Base-by-base conservation (phyloP, 1,140 invertebrate genomes). In the Pachyrhynchus sulphureomaculatus region DNA sequence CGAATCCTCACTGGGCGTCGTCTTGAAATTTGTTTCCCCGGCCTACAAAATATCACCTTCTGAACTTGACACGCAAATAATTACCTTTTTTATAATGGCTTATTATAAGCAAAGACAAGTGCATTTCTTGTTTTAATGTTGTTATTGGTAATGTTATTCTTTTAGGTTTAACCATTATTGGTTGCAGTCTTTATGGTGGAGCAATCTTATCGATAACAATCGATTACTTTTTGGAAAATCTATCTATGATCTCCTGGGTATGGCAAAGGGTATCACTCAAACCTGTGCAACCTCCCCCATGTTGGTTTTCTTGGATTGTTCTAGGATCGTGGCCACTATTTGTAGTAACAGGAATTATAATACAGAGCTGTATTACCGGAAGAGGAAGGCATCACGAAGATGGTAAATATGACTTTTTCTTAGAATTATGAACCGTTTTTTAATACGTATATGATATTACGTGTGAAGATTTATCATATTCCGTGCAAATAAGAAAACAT, bases 271-370 rank as follows among this genome's bases (percentile, higher is more conserved):
- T 79, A 6, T 77, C 80, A 49, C 61, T 83, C 60, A 76, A 80
- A 68, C 79, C 81, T 5, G 74, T 71, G 1, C 80, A 82, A 33
- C 68, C 79, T 0, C 79, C 81, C 2, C 82, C 87, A 17, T 90
- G 88, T 72, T 89, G 88, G 81, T 87, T 87, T 70, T 89, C 87
- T 29, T 91, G 89, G 88, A 75, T 90, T 34, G 82, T 90, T 18
- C 76, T 91, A 1, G 84, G 80, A 9, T 81, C 86, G 12, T 92
- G 90, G 90, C 88, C 88, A 1, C 80, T 83, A 20, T 82, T 87
- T 65, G 81, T 88, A 34, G 56, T 88, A 6, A 78, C 89, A 5
- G 90, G 90, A 6, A 75, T 85, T 12, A 75, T 87, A 0, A 83
- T 85, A 1, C 90, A 92, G 76, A 85, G 81, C 74, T 82, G 80